Evolutionary conservation across 2,113 vertebrate species (phyloP).

Genomic region (Oryzias woworae): DNA sequence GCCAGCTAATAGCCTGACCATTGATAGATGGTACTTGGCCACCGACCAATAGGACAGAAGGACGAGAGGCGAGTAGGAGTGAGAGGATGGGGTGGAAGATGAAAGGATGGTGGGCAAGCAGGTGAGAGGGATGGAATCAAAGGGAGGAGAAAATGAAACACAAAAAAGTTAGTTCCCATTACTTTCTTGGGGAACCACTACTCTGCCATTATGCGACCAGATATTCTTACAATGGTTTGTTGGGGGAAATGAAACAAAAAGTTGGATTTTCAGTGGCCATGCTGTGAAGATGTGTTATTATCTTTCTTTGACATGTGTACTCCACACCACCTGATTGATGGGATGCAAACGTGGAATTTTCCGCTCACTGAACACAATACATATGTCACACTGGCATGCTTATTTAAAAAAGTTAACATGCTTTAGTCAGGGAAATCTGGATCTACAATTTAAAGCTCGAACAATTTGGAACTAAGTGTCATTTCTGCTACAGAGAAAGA

Average conservation of each 20-base stretch:
- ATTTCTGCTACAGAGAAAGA: too few relatives aligned
- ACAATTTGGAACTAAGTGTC: too few relatives aligned
- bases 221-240: constrained; percentile 16
- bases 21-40: constrained; percentile 54
- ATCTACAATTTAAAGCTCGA: background rate
- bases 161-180: constrained; percentile 26
- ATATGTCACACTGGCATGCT: constrained; percentile 32
- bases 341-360: constrained; percentile 51
- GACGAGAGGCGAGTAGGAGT: constrained; percentile 48
- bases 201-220: background rate
- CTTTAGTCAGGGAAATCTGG: constrained; percentile 16
- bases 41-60: constrained; percentile 52
- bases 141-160: constrained; percentile 10
- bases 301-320: constrained; percentile 49
- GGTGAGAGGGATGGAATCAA: constrained; percentile 52
- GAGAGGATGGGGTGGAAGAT: constrained; percentile 54
- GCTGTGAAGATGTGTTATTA: constrained; percentile 50
- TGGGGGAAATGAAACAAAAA: constrained; percentile 52
- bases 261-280: constrained; percentile 51
- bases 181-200: constrained; percentile 4
- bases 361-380: constrained; percentile 57
- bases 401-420: constrained; percentile 24
- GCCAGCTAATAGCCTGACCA: constrained; percentile 41
- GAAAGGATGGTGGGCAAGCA: constrained; percentile 52
- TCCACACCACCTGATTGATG: constrained; percentile 65